Percentiles rank a stretch among this genome's conserved stretches.
Evolutionary conservation across 2,113 vertebrate species (phyloP).

Genomic region (Saccopteryx bilineata): DNA sequence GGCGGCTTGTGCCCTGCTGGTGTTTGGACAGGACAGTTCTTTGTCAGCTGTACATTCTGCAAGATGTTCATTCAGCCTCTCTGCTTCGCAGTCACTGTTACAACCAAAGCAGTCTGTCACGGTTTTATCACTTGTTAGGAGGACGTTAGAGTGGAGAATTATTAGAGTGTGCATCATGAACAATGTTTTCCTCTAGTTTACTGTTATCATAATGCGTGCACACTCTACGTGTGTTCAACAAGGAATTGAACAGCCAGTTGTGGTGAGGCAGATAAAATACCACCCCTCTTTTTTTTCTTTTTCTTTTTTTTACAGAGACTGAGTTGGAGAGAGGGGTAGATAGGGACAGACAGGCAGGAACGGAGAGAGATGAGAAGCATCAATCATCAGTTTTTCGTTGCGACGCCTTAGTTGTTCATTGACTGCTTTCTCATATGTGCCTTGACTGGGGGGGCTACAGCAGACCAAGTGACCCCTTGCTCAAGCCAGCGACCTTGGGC

Average conservation of each 20-base stretch:
- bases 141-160: slow-evolving; percentile 1
- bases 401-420: too few relatives aligned
- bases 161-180: slow-evolving; percentile 33
- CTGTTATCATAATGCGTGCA: not conserved
- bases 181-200: not conserved
- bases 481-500: too few relatives aligned
- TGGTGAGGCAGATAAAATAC: slow-evolving; percentile 15
- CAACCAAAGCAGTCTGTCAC: not conserved
- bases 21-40: not conserved
- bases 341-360: too few relatives aligned
- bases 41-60: not conserved
- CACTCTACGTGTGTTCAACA: not conserved
- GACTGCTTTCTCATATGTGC: too few relatives aligned
- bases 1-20: not conserved
- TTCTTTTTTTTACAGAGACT: too few relatives aligned
- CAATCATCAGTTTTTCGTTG: too few relatives aligned
- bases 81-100: not conserved
- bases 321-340: too few relatives aligned
- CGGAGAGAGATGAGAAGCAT: too few relatives aligned
- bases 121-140: not conserved
- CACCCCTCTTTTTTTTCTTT: not conserved
- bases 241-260: not conserved
- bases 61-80: not conserved
- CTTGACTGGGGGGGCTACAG: too few relatives aligned
- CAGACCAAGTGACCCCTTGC: too few relatives aligned